Conservation (phyloP, 2,888 invertebrate genomes). For the Pandemis cinnamomeana region DNA sequence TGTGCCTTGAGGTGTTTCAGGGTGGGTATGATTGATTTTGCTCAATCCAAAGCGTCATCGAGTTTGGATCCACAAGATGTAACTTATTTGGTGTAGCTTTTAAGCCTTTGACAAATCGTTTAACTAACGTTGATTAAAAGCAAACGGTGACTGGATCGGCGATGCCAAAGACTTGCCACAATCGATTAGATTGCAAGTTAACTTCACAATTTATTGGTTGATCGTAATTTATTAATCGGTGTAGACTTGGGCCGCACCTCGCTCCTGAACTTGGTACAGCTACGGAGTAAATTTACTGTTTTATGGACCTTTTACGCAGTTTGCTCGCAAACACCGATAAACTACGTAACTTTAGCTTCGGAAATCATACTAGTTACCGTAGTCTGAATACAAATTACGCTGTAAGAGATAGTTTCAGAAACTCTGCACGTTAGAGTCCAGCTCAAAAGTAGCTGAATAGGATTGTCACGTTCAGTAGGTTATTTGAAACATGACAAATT, state of each 20-base stretch:
- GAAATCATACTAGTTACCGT: constrained; percentile 16
- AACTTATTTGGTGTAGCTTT: not conserved
- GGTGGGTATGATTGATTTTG: constrained; percentile 51
- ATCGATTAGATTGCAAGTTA: constrained; percentile 37
- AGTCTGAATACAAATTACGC: constrained; percentile 24
- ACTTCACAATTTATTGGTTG: constrained; percentile 39
- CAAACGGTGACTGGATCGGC: constrained; percentile 6
- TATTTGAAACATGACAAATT: too few relatives aligned
- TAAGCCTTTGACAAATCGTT: not conserved
- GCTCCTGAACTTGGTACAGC: constrained; percentile 29
- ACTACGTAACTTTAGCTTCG: constrained; percentile 9
- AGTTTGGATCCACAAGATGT: constrained; percentile 8
- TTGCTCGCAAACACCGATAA: constrained; percentile 17
- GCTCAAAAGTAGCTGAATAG: not conserved
- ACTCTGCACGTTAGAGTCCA: not conserved
- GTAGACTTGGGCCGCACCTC: constrained; percentile 30
- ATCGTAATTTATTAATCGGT: constrained; percentile 40
- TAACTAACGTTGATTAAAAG: constrained; percentile 14
- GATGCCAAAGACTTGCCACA: constrained; percentile 24
- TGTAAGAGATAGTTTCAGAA: constrained; percentile 9
- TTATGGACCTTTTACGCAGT: constrained; percentile 18
- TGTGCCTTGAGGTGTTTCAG: constrained; percentile 50
- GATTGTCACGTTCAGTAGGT: too few relatives aligned
- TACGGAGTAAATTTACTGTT: constrained; percentile 20
- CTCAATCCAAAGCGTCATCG: not conserved